phyloP scores from a whole-genome alignment of 2,113 vertebrate species.

The Ammospiza caudacuta region DNA sequence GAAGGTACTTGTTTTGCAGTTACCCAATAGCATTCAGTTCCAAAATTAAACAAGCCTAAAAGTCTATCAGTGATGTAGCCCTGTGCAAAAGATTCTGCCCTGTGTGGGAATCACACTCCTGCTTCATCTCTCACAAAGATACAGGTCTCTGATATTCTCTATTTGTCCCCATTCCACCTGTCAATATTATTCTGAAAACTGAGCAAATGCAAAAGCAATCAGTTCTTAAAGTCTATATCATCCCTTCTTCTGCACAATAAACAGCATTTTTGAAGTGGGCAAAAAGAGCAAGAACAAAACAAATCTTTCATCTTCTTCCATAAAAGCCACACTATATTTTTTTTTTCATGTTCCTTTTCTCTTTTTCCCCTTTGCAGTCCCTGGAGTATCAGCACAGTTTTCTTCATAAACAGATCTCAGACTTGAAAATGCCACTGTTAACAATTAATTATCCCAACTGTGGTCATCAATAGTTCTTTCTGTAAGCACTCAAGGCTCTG shows the following conservation, averaged over 20 bases:
- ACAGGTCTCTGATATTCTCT: not conserved
- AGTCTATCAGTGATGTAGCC: not conserved
- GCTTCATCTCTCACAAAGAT: not conserved
- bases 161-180: not conserved
- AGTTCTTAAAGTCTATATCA: not conserved
- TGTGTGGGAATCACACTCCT: not conserved
- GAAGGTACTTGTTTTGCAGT: not conserved
- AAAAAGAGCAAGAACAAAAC: constrained; percentile 56
- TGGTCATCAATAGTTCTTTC: not conserved
- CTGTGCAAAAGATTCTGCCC: not conserved
- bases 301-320: constrained; percentile 63
- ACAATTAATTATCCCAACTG: constrained; percentile 16
- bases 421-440: constrained; percentile 56
- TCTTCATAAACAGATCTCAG: constrained; percentile 50
- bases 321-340: constrained; percentile 40
- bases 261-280: constrained; percentile 61
- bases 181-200: not conserved
- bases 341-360: constrained; percentile 24
- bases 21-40: not conserved
- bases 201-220: constrained; percentile 31
- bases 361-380: constrained; percentile 18
- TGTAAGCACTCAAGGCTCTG: not conserved
- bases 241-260: constrained; percentile 43
- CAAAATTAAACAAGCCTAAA: not conserved
- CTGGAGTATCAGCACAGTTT: constrained; percentile 30